Conservation (phyloP, 2,888 invertebrate genomes). For the Noctua pronuba region DNA sequence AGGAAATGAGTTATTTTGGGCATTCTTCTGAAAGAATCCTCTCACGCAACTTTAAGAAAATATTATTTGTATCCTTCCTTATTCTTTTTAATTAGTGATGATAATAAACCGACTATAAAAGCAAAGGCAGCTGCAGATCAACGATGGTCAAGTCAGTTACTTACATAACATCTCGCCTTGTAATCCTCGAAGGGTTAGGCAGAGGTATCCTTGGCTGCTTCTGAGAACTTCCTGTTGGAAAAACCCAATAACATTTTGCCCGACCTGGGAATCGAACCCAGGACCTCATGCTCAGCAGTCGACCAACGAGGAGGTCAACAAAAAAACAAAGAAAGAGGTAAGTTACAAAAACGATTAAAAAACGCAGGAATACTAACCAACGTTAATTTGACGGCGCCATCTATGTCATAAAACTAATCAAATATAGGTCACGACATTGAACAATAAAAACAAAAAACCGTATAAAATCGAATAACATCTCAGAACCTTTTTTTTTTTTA, state of each 20-base stretch:
- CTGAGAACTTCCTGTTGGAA: too few relatives aligned
- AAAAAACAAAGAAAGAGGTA: neutral
- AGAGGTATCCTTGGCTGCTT: too few relatives aligned
- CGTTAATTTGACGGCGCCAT: neutral
- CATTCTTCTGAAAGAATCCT: neutral
- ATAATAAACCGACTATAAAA: neutral
- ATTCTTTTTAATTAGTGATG: neutral
- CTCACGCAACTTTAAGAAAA: neutral
- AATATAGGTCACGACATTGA: constrained; percentile 46
- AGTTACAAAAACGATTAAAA: neutral
- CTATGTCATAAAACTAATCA: constrained; percentile 1
- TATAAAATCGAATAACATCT: constrained; percentile 23
- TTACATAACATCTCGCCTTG: too few relatives aligned
- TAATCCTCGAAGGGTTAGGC: too few relatives aligned
- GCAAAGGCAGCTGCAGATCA: neutral
- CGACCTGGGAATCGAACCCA: too few relatives aligned
- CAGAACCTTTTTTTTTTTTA: too few relatives aligned
- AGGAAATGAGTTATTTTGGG: neutral
- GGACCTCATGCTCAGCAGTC: too few relatives aligned
- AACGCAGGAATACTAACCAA: neutral
- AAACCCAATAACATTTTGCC: too few relatives aligned
- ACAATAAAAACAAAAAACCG: constrained; percentile 31
- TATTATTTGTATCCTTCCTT: neutral
- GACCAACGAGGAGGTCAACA: too few relatives aligned
- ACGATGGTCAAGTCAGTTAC: neutral